Conservation (phyloP, 2,797 vertebrate genomes). For the Austrolebias charrua region DNA sequence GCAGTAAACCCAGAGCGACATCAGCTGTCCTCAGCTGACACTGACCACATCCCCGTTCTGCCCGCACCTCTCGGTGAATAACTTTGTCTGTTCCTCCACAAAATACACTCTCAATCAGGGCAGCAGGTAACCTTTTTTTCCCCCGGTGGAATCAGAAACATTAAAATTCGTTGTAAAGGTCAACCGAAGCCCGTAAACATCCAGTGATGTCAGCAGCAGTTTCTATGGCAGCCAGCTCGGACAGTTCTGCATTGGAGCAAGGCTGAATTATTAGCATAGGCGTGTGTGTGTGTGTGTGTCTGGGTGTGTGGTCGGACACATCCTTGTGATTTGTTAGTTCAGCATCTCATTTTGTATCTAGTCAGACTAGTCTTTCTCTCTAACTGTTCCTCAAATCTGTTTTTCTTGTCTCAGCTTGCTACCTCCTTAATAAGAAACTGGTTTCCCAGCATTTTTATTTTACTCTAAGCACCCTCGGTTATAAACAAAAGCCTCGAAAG, state of each 20-base stretch:
- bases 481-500: slow-evolving; percentile 26
- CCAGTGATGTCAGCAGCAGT: slow-evolving; percentile 48
- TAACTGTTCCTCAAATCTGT: neutral
- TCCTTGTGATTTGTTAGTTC: slow-evolving; percentile 26
- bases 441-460: slow-evolving; percentile 12
- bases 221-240: slow-evolving; percentile 59
- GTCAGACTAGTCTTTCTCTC: neutral
- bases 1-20: slow-evolving; percentile 30
- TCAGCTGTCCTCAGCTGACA: slow-evolving; percentile 36
- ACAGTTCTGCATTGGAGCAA: slow-evolving; percentile 44
- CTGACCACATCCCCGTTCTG: slow-evolving; percentile 30
- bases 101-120: slow-evolving; percentile 28
- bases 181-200: slow-evolving; percentile 40
- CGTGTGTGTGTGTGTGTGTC: slow-evolving; percentile 14
- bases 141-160: slow-evolving; percentile 15
- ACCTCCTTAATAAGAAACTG: slow-evolving; percentile 7
- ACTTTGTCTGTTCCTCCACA: slow-evolving; percentile 29
- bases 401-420: neutral
- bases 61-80: slow-evolving; percentile 39
- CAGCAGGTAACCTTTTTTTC: slow-evolving; percentile 38
- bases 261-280: slow-evolving; percentile 36
- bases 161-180: slow-evolving; percentile 60
- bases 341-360: slow-evolving; percentile 1
- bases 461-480: slow-evolving; percentile 21
- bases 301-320: slow-evolving; percentile 34